Conservation (phyloP, 2,797 vertebrate genomes). For the Leontocebus nigricollis region DNA sequence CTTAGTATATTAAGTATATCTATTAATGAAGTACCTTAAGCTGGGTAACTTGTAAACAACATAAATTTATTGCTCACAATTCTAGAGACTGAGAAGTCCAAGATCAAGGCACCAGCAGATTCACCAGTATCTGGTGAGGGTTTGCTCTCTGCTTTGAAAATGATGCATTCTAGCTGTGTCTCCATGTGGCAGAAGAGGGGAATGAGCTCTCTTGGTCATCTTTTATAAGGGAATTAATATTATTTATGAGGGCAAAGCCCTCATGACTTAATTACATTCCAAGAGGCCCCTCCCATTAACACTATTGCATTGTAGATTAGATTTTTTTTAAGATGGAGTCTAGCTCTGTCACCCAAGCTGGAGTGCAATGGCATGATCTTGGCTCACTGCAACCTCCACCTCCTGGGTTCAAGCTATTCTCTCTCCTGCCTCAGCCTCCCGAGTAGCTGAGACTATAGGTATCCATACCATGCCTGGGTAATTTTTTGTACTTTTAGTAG, state of each 20-base stretch:
- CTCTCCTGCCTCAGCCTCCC: too few species aligned
- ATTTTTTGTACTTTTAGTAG: too few species aligned
- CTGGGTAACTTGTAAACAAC: not conserved
- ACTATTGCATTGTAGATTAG: not conserved
- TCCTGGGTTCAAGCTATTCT: too few species aligned
- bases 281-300: not conserved
- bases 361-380: too few species aligned
- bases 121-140: not conserved
- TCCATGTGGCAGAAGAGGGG: not conserved
- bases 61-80: not conserved
- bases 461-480: too few species aligned
- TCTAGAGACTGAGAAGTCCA: not conserved
- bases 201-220: not conserved
- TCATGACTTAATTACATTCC: not conserved
- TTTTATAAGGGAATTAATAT: not conserved
- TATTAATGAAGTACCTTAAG: not conserved
- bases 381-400: too few species aligned
- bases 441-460: too few species aligned
- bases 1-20: not conserved
- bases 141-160: not conserved
- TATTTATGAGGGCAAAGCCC: not conserved
- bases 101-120: not conserved
- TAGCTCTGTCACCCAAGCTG: too few species aligned
- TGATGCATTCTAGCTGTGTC: not conserved
- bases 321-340: too few species aligned